Conservation (phyloP, 2,113 vertebrate genomes). For the Dunckerocampus dactyliophorus region DNA sequence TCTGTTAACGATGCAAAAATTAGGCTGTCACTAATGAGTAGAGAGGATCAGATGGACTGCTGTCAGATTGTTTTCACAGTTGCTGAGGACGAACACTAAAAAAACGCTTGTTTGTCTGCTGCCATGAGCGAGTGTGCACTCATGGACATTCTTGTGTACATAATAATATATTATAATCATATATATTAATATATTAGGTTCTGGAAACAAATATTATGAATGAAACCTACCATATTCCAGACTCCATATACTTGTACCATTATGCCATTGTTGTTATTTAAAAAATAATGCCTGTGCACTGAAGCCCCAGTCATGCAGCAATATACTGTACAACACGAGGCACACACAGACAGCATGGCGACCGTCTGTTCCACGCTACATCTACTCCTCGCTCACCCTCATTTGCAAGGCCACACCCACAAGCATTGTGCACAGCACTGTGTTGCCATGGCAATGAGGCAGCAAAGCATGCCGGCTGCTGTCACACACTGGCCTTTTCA, state of each 20-base stretch:
- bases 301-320: not conserved
- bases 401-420: constrained; percentile 32
- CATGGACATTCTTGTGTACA: constrained; percentile 11
- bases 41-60: constrained; percentile 40
- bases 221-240: not conserved
- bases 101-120: constrained; percentile 35
- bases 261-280: not conserved
- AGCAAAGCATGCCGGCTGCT: constrained; percentile 45
- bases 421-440: constrained; percentile 27
- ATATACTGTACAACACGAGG: constrained; percentile 14
- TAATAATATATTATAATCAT: no score
- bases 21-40: constrained; percentile 44
- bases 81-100: constrained; percentile 44
- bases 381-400: constrained; percentile 24
- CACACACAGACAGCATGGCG: not conserved
- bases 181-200: no score
- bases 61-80: constrained; percentile 45
- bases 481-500: constrained; percentile 47
- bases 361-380: constrained; percentile 18
- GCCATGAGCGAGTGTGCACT: constrained; percentile 10
- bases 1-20: constrained; percentile 37
- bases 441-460: constrained; percentile 62
- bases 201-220: not conserved
- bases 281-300: not conserved
- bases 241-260: not conserved